Percentiles rank a stretch among this genome's conserved stretches.
Evolutionary conservation across 1,140 invertebrate genomes (phyloP).

Genomic region (Bombus difficillimus): DNA sequence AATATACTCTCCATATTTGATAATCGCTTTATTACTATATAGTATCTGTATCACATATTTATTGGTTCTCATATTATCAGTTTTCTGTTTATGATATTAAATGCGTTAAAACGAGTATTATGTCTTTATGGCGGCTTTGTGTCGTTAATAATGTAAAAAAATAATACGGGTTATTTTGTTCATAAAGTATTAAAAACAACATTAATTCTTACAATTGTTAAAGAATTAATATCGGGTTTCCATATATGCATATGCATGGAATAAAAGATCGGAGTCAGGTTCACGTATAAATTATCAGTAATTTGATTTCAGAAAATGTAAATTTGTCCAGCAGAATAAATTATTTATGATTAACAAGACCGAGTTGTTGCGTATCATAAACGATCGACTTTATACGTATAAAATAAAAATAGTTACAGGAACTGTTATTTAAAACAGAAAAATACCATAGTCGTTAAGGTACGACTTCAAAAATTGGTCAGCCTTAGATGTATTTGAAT

Average conservation of each 20-base stretch:
- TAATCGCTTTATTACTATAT: no score
- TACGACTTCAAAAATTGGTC: not conserved
- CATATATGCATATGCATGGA: not conserved
- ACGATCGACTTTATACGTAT: not conserved
- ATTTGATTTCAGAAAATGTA: not conserved
- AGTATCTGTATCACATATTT: no score
- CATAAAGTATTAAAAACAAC: no score
- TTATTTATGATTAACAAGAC: not conserved
- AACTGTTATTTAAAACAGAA: not conserved
- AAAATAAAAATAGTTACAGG: not conserved
- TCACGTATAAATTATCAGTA: no score
- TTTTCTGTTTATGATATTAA: no score
- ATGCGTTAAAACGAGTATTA: no score
- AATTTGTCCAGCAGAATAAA: not conserved
- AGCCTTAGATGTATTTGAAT: no score
- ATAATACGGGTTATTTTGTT: no score
- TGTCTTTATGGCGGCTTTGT: no score
- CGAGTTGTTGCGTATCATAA: not conserved
- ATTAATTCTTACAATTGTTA: not conserved
- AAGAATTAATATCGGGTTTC: not conserved
- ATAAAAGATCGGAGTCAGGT: not conserved
- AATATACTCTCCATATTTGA: no score
- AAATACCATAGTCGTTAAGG: not conserved
- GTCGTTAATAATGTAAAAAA: no score
- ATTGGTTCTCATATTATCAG: no score